Evolutionary conservation across 1,140 invertebrate species (phyloP), one percentile per base, ranked within the genome.

Genomic region (Battus philenor): DNA sequence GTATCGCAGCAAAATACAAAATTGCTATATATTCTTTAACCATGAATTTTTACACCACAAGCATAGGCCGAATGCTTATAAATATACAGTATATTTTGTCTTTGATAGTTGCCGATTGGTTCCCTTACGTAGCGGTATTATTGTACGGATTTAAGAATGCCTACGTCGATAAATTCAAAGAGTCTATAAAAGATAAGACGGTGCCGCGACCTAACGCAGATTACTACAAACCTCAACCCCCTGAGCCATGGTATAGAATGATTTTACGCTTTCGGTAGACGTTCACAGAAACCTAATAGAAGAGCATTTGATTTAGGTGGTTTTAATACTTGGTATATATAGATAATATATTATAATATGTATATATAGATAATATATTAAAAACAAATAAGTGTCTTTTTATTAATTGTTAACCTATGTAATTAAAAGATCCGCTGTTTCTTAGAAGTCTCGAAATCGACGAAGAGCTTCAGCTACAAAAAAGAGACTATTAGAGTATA

Each of bases 121-220:
- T 67, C n/a, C 64, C 64, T 1, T 67, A 54, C 15, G 12, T 44
- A 5, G 48, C 45, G 8, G 33, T 64, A 4, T 44, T 34, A 9
- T 47, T 29, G 4, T 67, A 32, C 17, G 64, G 64, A 1, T 13
- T 67, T 11, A 50, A 29, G 12, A 34, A 63, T 5, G 44, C 49
- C 1, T 64, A 51, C 43, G 41, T 57, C 0, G 49, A 51, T 4
- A 51, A 56, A 9, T 64, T 58, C 6, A 51, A 45, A 26, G 57
- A 64, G 4, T 31, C 34, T 4, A 54, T 54, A 6, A 30, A 18
- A 1, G 64, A 60, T 29, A 11, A 53, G 8, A 49, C 31, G 2
- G n/a, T 8, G 7, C 52, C 52, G 1, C 47, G 33, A 31, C 33
- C 38, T 10, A 67, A 67, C 36, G 39, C 51, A 2, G 56, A 60